These are phyloP conservation scores for Diaperis boleti DNA, from an alignment of 2,888 invertebrate genomes.

Conservation along the genomic window DNA sequence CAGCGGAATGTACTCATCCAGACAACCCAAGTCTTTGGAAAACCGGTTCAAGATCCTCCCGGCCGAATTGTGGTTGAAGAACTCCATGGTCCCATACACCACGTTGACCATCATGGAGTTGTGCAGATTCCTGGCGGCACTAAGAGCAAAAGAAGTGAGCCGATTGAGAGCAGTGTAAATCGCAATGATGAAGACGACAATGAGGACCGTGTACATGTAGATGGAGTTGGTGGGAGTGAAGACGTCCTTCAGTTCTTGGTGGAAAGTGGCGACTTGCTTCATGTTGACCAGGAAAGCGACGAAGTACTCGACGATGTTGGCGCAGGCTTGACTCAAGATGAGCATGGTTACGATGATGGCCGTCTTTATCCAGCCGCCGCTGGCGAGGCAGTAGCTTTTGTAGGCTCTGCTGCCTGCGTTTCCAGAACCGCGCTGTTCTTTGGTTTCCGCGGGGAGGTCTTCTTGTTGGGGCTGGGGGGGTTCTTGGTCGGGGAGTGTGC, in stretches of 20 bases:
- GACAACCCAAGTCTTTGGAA: constrained; percentile 56
- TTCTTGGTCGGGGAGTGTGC: neutral
- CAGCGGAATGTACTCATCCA: constrained; percentile 67
- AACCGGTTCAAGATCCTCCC: constrained; percentile 59
- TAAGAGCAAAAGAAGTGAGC: constrained; percentile 28
- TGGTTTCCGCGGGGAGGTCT: constrained; percentile 4
- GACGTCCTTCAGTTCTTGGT: neutral
- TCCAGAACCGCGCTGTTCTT: constrained; percentile 3
- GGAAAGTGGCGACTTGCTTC: neutral
- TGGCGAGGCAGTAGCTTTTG: constrained; percentile 3
- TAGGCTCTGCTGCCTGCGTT: neutral
- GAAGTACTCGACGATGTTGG: constrained; percentile 5
- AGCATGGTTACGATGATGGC: neutral
- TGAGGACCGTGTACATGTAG: constrained; percentile 46
- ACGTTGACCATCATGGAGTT: constrained; percentile 50
- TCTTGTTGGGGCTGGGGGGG: neutral
- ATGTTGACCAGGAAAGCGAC: constrained; percentile 10
- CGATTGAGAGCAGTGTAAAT: constrained; percentile 25
- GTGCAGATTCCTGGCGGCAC: constrained; percentile 48
- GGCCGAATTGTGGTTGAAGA: constrained; percentile 55
- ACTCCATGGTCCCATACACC: constrained; percentile 51
- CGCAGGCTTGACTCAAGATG: neutral
- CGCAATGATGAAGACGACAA: constrained; percentile 36
- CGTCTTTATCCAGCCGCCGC: neutral
- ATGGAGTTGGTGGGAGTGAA: constrained; percentile 52